These are phyloP conservation scores for Drosophila recens DNA, from an alignment of 2,888 invertebrate genomes.

Conservation along the genomic window DNA sequence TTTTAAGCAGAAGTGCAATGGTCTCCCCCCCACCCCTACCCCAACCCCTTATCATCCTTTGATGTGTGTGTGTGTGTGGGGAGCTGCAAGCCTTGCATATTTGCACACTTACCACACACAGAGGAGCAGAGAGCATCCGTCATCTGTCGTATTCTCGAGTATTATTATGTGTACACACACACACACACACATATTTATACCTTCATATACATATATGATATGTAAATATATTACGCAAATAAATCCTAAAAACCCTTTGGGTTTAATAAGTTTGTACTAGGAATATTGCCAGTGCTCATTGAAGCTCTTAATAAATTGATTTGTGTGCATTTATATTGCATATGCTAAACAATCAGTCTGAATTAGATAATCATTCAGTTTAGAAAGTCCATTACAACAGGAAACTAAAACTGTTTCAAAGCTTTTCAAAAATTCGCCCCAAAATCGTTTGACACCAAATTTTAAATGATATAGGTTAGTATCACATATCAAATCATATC, in stretches of 20 bases:
- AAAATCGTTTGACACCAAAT: too few relatives aligned
- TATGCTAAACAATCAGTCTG: too few relatives aligned
- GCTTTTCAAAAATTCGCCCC: too few relatives aligned
- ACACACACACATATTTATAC: not conserved
- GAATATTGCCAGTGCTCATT: not conserved
- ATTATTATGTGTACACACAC: not conserved
- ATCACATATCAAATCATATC: too few relatives aligned
- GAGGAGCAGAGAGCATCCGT: slow-evolving; percentile 13
- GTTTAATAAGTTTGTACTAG: not conserved
- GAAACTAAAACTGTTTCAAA: too few relatives aligned
- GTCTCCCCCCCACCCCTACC: not conserved
- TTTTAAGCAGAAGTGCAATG: slow-evolving; percentile 46
- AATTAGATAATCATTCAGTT: too few relatives aligned
- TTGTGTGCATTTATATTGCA: too few relatives aligned
- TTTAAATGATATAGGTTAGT: too few relatives aligned
- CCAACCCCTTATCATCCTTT: not conserved
- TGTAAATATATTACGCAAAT: slow-evolving; percentile 1
- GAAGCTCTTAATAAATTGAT: too few relatives aligned
- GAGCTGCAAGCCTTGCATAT: slow-evolving; percentile 55
- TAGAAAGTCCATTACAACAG: too few relatives aligned
- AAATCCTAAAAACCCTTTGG: not conserved
- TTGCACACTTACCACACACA: slow-evolving; percentile 40
- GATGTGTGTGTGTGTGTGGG: not conserved
- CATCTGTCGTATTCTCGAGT: slow-evolving; percentile 12
- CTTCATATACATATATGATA: slow-evolving; percentile 2